Conservation (phyloP, 2,888 invertebrate genomes). For the Hipparchia semele region DNA sequence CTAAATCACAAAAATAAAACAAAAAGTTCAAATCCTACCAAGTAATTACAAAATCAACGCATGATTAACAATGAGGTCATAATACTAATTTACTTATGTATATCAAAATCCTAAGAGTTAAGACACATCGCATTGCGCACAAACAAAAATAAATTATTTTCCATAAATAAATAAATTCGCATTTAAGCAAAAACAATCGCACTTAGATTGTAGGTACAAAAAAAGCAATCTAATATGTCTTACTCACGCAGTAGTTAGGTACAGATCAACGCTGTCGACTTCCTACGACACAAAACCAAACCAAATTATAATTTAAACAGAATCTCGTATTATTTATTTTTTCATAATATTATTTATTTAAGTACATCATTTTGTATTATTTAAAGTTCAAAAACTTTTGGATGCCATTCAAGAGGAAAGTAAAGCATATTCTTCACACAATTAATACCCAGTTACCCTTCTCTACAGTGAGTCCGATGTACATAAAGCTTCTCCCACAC, state of each 20-base stretch:
- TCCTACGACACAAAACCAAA: conserved; percentile 43
- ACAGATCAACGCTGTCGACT: conserved; percentile 4
- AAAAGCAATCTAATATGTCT: conserved; percentile 56
- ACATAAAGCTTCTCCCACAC: too few species aligned
- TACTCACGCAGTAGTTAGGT: conserved; percentile 37
- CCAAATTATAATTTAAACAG: conserved; percentile 25
- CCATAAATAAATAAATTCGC: conserved; percentile 42
- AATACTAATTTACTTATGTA: conserved; percentile 5
- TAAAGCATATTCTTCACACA: too few species aligned
- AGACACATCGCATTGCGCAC: conserved; percentile 54
- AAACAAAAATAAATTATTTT: conserved; percentile 5
- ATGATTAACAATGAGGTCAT: conserved; percentile 17
- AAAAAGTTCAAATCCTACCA: too few species aligned
- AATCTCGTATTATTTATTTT: conserved; percentile 12
- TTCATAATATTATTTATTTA: too few species aligned
- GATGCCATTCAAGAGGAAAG: too few species aligned
- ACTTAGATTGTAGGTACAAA: conserved; percentile 31
- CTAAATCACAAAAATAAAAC: too few species aligned
- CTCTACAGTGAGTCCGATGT: too few species aligned
- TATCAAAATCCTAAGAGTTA: conserved; percentile 24
- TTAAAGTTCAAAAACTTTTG: not conserved
- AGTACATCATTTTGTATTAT: not conserved
- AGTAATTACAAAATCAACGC: not conserved
- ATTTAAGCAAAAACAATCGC: conserved; percentile 39
- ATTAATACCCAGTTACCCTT: too few species aligned